Evolutionary conservation across 2,113 vertebrate genomes (phyloP), one percentile per base, ranked within the genome.

Genomic region (Martes martes): DNA sequence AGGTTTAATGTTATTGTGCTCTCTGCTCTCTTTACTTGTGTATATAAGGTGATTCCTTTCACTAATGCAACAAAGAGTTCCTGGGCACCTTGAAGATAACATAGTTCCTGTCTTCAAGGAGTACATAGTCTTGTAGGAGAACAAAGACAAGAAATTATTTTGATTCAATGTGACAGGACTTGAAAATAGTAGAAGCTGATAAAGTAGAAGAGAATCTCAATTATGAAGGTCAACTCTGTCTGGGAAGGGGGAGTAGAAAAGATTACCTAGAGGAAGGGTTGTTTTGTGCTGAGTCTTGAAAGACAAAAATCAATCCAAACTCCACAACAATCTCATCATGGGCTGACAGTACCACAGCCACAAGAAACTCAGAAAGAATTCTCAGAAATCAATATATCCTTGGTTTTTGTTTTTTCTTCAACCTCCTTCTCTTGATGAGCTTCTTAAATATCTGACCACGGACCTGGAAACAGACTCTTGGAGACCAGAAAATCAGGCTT

Each of bases 321-420:
- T 93, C 93, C 91, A 92, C 74, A 89, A 93, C 65, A 84, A 94
- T 97, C 97, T 96, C 94, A 57, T 90, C 2, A 0, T 42, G 79
- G 94, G 80, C 95, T 91, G 96, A 96, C 87, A 96, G 91, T 69
- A 95, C 76, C 81, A 91, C 26, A 89, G 80, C 52, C 85, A 89
- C 97, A 90, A 83, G 96, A 97, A 71, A 91, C 69, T 78, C 85
- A 71, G 81, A 94, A 98, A 87, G 95, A 93, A 89, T 78, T 91
- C 86, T 89, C 90, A 92, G 89, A 71, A 95, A 97, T 89, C 76
- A 85, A 95, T 71, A 78, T 24, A 26, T 24, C 24, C 28, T 74
- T 93, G 28, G 45, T 50, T 88, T 71, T 89, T 83, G 71, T 61
- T 81, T 61, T 93, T 79, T 50, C 76, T 90, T 81, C 90, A 63